Conservation (phyloP, 1,140 invertebrate species). For the Sesamia nonagrioides region DNA sequence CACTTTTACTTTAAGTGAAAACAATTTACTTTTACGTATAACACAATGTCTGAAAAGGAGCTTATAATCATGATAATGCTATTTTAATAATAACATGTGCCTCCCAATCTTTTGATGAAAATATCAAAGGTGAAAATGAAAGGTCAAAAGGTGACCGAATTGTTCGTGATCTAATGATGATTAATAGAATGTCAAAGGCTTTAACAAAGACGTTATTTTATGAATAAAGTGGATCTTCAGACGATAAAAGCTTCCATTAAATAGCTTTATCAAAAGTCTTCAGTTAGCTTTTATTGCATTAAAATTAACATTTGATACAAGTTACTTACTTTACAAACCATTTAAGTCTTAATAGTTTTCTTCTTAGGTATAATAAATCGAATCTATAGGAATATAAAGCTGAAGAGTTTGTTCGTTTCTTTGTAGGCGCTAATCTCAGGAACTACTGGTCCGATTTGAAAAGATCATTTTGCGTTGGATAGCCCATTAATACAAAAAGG, state of each 20-base stretch:
- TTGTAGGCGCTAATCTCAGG: too few relatives aligned
- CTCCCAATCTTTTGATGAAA: neutral
- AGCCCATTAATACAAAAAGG: too few relatives aligned
- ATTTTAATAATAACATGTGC: neutral
- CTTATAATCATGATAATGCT: slow-evolving; percentile 4
- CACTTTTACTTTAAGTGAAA: neutral
- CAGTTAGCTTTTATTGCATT: neutral
- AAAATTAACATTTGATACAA: neutral
- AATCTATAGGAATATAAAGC: too few relatives aligned
- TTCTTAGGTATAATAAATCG: neutral
- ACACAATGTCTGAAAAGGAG: neutral
- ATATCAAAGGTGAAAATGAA: slow-evolving; percentile 10
- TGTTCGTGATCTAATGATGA: slow-evolving; percentile 3
- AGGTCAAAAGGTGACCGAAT: slow-evolving; percentile 6
- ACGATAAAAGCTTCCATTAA: neutral
- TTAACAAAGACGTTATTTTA: neutral
- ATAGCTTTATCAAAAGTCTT: neutral
- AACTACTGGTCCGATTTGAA: too few relatives aligned
- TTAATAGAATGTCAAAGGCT: slow-evolving; percentile 8
- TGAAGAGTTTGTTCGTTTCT: too few relatives aligned
- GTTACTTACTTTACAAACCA: neutral
- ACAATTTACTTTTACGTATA: neutral
- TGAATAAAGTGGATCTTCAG: neutral
- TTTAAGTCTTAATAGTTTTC: neutral
- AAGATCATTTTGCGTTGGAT: too few relatives aligned